Conservation (phyloP, 2,888 invertebrate genomes). For the Acanthoscelides obtectus region DNA sequence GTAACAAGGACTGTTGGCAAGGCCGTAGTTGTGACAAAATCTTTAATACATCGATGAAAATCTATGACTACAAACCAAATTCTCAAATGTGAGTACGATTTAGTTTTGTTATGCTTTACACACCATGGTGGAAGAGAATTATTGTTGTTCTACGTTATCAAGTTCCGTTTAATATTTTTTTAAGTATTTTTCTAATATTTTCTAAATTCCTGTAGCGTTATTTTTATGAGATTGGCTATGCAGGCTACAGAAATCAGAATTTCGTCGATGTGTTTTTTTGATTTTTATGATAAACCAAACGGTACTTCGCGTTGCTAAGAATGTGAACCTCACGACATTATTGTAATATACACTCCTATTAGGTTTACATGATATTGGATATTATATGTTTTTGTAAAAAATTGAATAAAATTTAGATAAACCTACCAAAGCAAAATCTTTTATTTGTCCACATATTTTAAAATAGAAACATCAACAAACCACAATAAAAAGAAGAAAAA, state of each 20-base stretch:
- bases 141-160: too few species aligned
- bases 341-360: slow-evolving; percentile 36
- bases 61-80: too few species aligned
- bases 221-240: too few species aligned
- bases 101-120: too few species aligned
- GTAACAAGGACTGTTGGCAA: not conserved
- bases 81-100: too few species aligned
- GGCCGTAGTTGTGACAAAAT: not conserved
- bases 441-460: not conserved
- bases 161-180: too few species aligned
- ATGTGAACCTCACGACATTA: slow-evolving; percentile 33
- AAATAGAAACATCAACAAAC: too few species aligned
- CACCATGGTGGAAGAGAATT: too few species aligned
- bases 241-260: too few species aligned
- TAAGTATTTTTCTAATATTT: too few species aligned
- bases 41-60: not conserved
- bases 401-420: slow-evolving; percentile 2
- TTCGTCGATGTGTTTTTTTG: slow-evolving; percentile 8
- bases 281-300: slow-evolving; percentile 6
- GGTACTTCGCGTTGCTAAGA: slow-evolving; percentile 16
- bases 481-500: too few species aligned
- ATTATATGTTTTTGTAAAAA: slow-evolving; percentile 16
- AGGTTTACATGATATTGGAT: slow-evolving; percentile 30
- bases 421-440: not conserved
- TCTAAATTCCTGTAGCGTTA: too few species aligned